Evolutionary conservation across 2,888 invertebrate genomes (phyloP), one percentile per base, ranked within the genome.

Genomic region (Ormyrus pomaceus): DNA sequence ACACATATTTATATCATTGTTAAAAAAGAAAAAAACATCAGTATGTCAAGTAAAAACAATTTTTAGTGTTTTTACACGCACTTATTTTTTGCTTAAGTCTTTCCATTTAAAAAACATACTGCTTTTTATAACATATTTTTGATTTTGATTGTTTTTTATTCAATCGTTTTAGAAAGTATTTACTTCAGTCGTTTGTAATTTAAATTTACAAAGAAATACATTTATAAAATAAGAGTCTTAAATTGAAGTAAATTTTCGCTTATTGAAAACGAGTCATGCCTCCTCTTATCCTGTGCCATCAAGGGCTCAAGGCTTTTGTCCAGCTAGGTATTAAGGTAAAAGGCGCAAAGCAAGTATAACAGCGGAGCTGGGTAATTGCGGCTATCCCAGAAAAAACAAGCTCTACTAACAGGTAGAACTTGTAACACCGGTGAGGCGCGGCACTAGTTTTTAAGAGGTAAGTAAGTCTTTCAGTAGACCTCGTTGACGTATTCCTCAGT

Each of bases 161-260:
- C 51, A 68, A 73, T 45, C 6, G 46, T 69, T 79, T 79, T 68
- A 78, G 10, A 81, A 78, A 75, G 13, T 78, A 34, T 34, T 34
- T 34, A 74, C 19, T 59, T 76, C 81, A 81, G 78, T 81, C 78
- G 48, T 81, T 77, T n/a, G 19, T n/a, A 66, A 70, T 74, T 76
- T n/a, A 74, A 72, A 70, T 75, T 45, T 79, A 79, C 50, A 79
- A 79, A 76, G 19, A 61, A 59, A 51, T 68, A 19, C 59, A 56
- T 75, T 71, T 68, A 46, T 61, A 72, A 80, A 81, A 55, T 19
- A 81, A 81, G 66, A 6, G 59, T 5, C 59, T 58, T 65, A 48
- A 77, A 58, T 6, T 69, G 69, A 76, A 62, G n/a, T 68, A 59
- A 64, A 76, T 76, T 72, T 70, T 50, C 46, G 46, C 59, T 64